These are phyloP conservation scores for Paramormyrops kingsleyae DNA, from an alignment of 2,113 vertebrate species.

Conservation along the genomic window DNA sequence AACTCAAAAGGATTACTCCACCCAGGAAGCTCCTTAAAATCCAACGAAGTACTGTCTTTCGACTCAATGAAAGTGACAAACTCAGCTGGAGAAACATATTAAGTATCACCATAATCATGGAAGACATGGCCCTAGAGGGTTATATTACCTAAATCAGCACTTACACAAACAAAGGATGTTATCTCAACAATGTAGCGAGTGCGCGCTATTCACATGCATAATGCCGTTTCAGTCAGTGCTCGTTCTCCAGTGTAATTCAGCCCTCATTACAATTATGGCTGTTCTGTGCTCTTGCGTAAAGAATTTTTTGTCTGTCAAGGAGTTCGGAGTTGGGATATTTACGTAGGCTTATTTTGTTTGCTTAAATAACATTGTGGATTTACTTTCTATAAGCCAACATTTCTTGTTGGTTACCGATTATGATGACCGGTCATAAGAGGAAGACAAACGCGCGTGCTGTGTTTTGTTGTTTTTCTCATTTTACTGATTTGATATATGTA, in stretches of 20 bases:
- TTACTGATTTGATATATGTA: not conserved
- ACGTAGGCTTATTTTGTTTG: not conserved
- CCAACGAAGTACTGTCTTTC: not conserved
- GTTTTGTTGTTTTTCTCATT: not conserved
- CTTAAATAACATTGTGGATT: not conserved
- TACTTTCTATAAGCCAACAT: not conserved
- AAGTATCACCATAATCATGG: not conserved
- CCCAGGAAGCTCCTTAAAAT: not conserved
- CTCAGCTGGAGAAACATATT: not conserved
- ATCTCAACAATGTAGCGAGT: not conserved
- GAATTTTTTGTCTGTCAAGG: not conserved
- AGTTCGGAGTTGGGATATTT: not conserved
- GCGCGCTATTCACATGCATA: not conserved
- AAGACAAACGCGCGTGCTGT: not conserved
- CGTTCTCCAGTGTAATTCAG: not conserved
- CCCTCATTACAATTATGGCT: not conserved
- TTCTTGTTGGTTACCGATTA: not conserved
- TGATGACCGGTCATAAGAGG: not conserved
- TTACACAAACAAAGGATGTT: not conserved
- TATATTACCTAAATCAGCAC: not conserved
- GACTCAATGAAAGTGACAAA: not conserved
- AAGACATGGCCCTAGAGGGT: not conserved
- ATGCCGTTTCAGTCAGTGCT: not conserved
- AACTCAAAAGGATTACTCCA: not conserved
- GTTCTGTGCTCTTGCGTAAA: not conserved